Percentiles rank a stretch among this genome's conserved stretches.
Evolutionary conservation across 2,113 vertebrate species (phyloP).

Genomic region (Oxygymnocypris stewartii): DNA sequence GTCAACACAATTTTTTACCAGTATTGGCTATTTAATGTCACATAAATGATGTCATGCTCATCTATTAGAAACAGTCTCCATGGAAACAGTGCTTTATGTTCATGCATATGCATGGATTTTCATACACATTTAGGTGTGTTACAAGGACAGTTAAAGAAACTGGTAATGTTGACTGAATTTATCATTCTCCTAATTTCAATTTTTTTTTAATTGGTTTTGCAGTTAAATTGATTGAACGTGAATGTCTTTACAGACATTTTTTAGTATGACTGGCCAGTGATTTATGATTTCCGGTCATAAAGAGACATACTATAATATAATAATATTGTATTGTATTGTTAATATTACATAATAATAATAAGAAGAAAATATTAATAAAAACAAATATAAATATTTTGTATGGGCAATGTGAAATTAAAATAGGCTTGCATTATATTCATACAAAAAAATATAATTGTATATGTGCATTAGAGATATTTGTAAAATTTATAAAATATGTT

Average conservation of each 20-base stretch:
- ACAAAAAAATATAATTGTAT: no score
- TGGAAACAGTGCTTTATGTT: slow-evolving; percentile 19
- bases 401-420: no score
- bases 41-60: slow-evolving; percentile 30
- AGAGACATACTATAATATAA: neutral
- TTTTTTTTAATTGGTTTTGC: neutral
- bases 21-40: slow-evolving; percentile 56
- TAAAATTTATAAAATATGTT: no score
- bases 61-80: slow-evolving; percentile 44
- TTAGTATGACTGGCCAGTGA: neutral
- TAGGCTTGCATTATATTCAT: no score
- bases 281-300: neutral
- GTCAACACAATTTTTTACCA: neutral
- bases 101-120: neutral
- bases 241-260: neutral
- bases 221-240: neutral
- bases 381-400: no score
- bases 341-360: neutral
- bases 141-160: neutral
- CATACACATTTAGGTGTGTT: neutral
- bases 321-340: no score
- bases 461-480: no score
- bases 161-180: neutral
- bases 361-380: no score
- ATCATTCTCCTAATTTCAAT: neutral